These are phyloP conservation scores for Tetramorium simillimum DNA, from an alignment of 1,140 invertebrate species.

Conservation along the genomic window DNA sequence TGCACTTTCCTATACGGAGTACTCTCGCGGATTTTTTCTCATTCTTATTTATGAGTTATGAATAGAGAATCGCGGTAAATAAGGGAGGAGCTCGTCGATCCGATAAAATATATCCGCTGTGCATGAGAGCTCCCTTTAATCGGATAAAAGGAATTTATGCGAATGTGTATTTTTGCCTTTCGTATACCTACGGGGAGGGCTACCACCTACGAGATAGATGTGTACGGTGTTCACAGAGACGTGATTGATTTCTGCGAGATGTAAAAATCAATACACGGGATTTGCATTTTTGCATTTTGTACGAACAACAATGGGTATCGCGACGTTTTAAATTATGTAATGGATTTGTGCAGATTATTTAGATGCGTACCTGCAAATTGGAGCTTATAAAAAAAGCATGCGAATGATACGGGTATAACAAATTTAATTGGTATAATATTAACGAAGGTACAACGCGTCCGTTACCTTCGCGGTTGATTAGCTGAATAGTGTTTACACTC, in stretches of 20 bases:
- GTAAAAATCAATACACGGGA: neutral
- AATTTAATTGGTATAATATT: neutral
- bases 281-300: slow-evolving; percentile 16
- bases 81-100: neutral
- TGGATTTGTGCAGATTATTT: slow-evolving; percentile 9
- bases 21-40: neutral
- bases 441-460: neutral
- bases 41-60: slow-evolving; percentile 47
- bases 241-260: slow-evolving; percentile 3
- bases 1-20: neutral
- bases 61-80: slow-evolving; percentile 35
- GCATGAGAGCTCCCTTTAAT: slow-evolving; percentile 25
- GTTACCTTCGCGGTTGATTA: neutral
- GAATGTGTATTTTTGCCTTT: neutral
- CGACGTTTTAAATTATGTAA: neutral
- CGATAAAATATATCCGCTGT: slow-evolving; percentile 1
- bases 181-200: neutral
- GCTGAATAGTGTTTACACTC: neutral
- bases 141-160: slow-evolving; percentile 48
- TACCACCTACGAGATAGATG: neutral
- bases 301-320: neutral
- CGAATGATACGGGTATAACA: neutral
- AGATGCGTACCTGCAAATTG: neutral
- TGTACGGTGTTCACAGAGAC: neutral
- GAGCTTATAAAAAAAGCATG: neutral